A percentile compares a stretch with the other conserved stretches of the same genome.
phyloP scores from a whole-genome alignment of 2,888 invertebrate species.

The Pseudococcus jackbeardsleyi region DNA sequence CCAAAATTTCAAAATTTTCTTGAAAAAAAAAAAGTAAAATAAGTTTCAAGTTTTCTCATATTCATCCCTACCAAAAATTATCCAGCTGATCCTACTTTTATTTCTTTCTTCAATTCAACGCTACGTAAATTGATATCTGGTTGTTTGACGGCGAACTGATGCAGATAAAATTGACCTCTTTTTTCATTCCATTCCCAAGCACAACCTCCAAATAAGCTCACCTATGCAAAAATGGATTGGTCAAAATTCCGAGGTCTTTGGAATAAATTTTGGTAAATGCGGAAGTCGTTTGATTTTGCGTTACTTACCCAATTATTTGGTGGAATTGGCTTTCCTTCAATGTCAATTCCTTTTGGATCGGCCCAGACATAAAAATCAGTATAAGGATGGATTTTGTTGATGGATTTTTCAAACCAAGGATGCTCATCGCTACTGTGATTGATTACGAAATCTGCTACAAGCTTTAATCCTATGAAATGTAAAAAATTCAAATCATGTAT shows the following conservation, averaged over 20 bases:
- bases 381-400: conserved; percentile 69
- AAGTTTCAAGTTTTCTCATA: neutral
- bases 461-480: conserved; percentile 66
- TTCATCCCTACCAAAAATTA: neutral
- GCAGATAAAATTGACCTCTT: conserved; percentile 82
- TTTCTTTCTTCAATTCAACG: conserved; percentile 75
- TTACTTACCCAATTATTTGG: conserved; percentile 68
- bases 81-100: conserved; percentile 70
- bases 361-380: conserved; percentile 73
- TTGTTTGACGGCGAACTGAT: conserved; percentile 78
- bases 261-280: too few species aligned
- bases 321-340: conserved; percentile 58
- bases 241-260: too few species aligned
- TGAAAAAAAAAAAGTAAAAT: neutral
- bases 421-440: conserved; percentile 71
- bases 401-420: conserved; percentile 72
- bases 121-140: conserved; percentile 89
- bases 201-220: neutral
- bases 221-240: neutral
- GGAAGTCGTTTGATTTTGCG: neutral
- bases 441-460: conserved; percentile 69
- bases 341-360: conserved; percentile 67
- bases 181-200: conserved; percentile 71
- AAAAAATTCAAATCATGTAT: too few species aligned
- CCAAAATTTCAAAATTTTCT: conserved; percentile 65